A percentile compares a stretch with the other conserved stretches of the same genome.
Conservation (phyloP, 1,140 invertebrate genomes). For the Portunus trituberculatus region DNA sequence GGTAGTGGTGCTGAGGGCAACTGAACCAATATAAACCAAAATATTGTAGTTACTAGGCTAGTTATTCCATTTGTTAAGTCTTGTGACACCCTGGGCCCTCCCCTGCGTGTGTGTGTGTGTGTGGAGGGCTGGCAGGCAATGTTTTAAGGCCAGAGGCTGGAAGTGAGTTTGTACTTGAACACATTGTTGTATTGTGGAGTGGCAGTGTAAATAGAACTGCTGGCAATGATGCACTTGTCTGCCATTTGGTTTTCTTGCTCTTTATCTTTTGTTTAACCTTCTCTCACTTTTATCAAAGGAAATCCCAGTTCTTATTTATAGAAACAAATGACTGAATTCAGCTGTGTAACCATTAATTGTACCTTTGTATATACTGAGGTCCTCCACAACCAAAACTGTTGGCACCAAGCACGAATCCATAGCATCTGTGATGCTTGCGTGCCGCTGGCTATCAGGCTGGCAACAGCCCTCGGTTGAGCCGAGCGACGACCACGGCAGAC, state of each 20-base stretch:
- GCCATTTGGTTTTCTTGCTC: neutral
- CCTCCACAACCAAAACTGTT: neutral
- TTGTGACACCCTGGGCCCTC: neutral
- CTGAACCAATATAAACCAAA: slow-evolving; percentile 14
- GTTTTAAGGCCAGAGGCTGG: neutral
- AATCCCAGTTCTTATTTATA: neutral
- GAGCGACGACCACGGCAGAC: neutral
- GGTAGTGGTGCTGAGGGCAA: neutral
- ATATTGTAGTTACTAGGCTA: neutral
- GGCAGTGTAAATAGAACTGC: neutral
- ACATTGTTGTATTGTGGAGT: neutral
- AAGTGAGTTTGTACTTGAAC: neutral
- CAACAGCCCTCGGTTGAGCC: neutral
- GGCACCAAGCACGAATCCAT: neutral
- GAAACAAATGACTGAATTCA: neutral
- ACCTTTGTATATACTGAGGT: neutral
- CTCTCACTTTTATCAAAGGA: neutral
- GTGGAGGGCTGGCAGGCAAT: neutral
- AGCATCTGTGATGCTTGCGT: neutral
- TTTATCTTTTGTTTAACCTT: neutral
- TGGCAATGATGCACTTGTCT: neutral
- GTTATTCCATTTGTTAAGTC: slow-evolving; percentile 4
- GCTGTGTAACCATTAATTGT: neutral
- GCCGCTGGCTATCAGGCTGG: neutral
- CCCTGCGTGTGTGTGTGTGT: neutral